These are phyloP conservation scores for Chromoteleia sp. DNA, from an alignment of 2,888 invertebrate species.

Conservation along the genomic window DNA sequence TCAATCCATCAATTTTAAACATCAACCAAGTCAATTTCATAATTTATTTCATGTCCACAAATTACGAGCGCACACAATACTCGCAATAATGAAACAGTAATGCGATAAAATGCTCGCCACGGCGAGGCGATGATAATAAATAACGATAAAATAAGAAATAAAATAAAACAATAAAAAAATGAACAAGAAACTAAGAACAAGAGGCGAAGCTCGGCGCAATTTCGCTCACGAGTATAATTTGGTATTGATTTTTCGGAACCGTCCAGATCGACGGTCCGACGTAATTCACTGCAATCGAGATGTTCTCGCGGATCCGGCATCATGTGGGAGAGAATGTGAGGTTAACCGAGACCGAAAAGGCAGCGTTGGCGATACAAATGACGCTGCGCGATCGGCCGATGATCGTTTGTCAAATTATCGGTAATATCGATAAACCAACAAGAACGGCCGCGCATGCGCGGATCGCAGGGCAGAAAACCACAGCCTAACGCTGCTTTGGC, in stretches of 20 bases:
- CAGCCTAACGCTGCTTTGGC: conserved; percentile 3
- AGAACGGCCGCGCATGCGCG: conserved; percentile 71
- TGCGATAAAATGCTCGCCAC: conserved; percentile 41
- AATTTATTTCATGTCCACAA: conserved; percentile 33
- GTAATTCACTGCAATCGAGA: conserved; percentile 68
- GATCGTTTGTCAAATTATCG: conserved; percentile 84
- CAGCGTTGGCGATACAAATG: conserved; percentile 77
- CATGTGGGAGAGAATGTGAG: conserved; percentile 61
- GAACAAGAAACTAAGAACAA: not conserved
- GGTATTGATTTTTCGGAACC: conserved; percentile 66
- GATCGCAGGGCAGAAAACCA: conserved; percentile 20
- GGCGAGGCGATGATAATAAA: conserved; percentile 51
- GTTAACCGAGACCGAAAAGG: conserved; percentile 67
- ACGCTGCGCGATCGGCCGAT: conserved; percentile 73
- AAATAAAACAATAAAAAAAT: conserved; percentile 3
- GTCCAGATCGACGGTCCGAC: conserved; percentile 41
- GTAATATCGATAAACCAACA: conserved; percentile 84
- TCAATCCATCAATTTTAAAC: conserved; percentile 38
- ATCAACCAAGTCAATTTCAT: conserved; percentile 24
- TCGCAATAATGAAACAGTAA: conserved; percentile 46
- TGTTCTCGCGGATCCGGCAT: conserved; percentile 61
- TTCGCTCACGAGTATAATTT: conserved; percentile 64
- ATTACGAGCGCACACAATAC: conserved; percentile 30
- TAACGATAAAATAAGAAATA: conserved; percentile 29
- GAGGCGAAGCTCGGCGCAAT: conserved; percentile 35